Evolutionary conservation across 37 sponge, comb jelly and placozoan species (phyloP).

Genomic region (Lycopodina hypogea): DNA sequence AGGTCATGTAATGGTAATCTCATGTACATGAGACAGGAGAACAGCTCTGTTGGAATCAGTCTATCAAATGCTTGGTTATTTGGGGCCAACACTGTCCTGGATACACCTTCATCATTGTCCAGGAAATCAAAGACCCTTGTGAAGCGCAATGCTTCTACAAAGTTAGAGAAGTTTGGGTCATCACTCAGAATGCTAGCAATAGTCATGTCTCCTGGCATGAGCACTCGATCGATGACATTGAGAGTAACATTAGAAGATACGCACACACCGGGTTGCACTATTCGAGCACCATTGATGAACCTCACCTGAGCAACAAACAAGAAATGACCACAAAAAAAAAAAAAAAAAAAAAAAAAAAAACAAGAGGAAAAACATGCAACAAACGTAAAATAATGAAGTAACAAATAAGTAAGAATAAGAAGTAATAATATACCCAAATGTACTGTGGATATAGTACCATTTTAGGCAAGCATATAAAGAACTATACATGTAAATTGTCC

Average conservation of each 20-base stretch:
- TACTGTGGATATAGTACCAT: too few relatives aligned
- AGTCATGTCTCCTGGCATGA: conserved; percentile 31
- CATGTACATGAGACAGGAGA: conserved; percentile 35
- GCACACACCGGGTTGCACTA: conserved; percentile 37
- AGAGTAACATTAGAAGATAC: conserved; percentile 16
- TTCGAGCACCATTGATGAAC: conserved; percentile 41
- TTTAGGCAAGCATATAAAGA: too few relatives aligned
- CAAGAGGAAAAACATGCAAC: too few relatives aligned
- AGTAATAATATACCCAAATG: too few relatives aligned
- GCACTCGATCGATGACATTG: conserved; percentile 42
- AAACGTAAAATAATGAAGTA: too few relatives aligned
- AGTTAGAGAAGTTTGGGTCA: conserved; percentile 10
- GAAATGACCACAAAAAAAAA: too few relatives aligned
- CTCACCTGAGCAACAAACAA: conserved; percentile 10
- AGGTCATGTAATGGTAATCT: conserved; percentile 31
- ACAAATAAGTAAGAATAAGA: too few relatives aligned
- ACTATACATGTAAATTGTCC: too few relatives aligned
- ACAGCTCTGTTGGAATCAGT: conserved; percentile 12
- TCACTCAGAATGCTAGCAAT: conserved; percentile 30
- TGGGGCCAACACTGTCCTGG: conserved; percentile 49
- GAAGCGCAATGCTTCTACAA: conserved; percentile 14
- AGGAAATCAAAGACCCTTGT: conserved; percentile 29
- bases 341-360: too few relatives aligned
- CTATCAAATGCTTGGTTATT: conserved; percentile 21
- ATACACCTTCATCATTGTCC: conserved; percentile 5